These are phyloP conservation scores for Atrichornis clamosus DNA, from an alignment of 2,113 vertebrate genomes.

Conservation along the genomic window DNA sequence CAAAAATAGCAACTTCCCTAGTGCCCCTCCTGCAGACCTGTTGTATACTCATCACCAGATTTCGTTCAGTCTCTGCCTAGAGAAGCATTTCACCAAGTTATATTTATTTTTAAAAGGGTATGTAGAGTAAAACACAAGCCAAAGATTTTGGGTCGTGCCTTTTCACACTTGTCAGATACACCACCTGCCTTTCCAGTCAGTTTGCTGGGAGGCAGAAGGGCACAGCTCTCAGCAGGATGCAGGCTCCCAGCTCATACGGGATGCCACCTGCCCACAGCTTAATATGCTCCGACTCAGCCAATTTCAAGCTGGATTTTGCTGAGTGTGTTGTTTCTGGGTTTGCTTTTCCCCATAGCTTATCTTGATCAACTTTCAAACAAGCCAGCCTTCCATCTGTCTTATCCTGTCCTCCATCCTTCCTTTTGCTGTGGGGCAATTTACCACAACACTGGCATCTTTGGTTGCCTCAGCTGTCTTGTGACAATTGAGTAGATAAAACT, in stretches of 20 bases:
- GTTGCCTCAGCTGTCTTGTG: not conserved
- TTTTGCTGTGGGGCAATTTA: not conserved
- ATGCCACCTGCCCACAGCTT: not conserved
- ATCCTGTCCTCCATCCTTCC: not conserved
- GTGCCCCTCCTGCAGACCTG: not conserved
- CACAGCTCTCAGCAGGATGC: not conserved
- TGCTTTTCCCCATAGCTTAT: not conserved
- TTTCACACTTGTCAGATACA: not conserved
- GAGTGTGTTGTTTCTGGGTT: not conserved
- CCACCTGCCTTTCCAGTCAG: not conserved
- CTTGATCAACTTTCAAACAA: not conserved
- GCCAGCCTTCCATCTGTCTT: not conserved
- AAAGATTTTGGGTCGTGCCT: not conserved
- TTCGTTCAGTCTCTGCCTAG: not conserved
- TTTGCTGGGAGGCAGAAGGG: not conserved
- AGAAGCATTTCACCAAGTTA: not conserved
- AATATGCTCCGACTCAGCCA: not conserved
- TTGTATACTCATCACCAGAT: not conserved
- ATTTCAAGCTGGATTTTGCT: conserved; percentile 3
- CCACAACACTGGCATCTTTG: not conserved
- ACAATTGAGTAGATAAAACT: not conserved
- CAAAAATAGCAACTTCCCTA: not conserved
- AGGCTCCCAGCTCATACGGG: not conserved
- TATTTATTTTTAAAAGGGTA: not conserved
- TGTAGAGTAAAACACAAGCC: not conserved